These are phyloP conservation scores for Miniopterus natalensis DNA, from an alignment of 2,113 vertebrate genomes.

Conservation along the genomic window DNA sequence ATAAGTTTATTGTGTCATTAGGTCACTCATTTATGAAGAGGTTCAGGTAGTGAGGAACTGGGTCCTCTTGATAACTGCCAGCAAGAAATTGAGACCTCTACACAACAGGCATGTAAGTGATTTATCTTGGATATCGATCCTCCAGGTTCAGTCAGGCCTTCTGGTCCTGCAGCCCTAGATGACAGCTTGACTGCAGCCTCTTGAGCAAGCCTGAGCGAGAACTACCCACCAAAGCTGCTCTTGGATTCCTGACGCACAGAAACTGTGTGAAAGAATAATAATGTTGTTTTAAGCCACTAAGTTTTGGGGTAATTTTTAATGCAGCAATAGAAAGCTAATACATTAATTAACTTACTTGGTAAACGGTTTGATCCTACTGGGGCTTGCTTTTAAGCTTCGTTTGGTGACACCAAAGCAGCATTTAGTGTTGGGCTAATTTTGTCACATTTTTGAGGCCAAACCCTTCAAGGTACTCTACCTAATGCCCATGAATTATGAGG, in stretches of 20 bases:
- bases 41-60: neutral
- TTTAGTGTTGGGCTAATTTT: neutral
- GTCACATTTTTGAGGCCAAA: neutral
- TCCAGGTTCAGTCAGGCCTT: neutral
- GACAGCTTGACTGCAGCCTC: neutral
- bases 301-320: neutral
- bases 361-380: neutral
- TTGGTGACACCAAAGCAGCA: neutral
- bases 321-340: neutral
- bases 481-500: neutral
- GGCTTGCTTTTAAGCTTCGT: constrained; percentile 3
- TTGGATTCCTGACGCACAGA: neutral
- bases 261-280: neutral
- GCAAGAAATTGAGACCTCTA: neutral
- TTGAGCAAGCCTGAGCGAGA: neutral
- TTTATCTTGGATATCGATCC: neutral
- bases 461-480: neutral
- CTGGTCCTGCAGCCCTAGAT: neutral
- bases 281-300: neutral
- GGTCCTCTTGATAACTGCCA: neutral
- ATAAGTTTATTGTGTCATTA: neutral
- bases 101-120: neutral
- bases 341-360: neutral
- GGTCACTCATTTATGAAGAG: neutral
- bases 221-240: neutral